These are phyloP conservation scores for Drosophila nigromelanica DNA, from an alignment of 1,140 invertebrate genomes.

Conservation along the genomic window DNA sequence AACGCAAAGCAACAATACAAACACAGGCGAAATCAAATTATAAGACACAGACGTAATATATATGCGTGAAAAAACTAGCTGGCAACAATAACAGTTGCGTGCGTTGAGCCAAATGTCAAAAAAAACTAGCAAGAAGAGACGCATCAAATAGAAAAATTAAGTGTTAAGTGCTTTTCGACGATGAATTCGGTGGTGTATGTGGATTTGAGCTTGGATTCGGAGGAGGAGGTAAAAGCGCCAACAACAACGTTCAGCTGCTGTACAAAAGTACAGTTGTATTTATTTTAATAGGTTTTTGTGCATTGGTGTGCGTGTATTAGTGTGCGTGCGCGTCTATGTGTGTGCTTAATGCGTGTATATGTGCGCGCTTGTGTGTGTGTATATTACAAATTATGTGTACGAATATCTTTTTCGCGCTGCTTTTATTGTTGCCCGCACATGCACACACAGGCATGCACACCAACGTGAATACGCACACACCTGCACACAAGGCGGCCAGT, in stretches of 20 bases:
- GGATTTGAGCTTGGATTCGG: slow-evolving; percentile 67
- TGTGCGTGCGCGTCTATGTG: slow-evolving; percentile 21
- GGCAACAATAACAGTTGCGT: slow-evolving; percentile 52
- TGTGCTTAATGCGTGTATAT: neutral
- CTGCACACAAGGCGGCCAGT: slow-evolving; percentile 33
- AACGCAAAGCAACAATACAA: slow-evolving; percentile 63
- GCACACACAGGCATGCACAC: slow-evolving; percentile 27
- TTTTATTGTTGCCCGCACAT: slow-evolving; percentile 55
- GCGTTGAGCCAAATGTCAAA: slow-evolving; percentile 54
- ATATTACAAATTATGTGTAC: slow-evolving; percentile 55
- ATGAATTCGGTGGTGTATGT: slow-evolving; percentile 72
- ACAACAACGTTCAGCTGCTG: slow-evolving; percentile 37
- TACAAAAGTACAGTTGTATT: slow-evolving; percentile 78
- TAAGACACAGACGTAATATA: slow-evolving; percentile 49
- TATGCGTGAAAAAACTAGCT: slow-evolving; percentile 56
- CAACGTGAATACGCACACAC: slow-evolving; percentile 17
- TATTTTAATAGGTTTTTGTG: slow-evolving; percentile 56
- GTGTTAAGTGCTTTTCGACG: slow-evolving; percentile 37
- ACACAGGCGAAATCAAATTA: slow-evolving; percentile 49
- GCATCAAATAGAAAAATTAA: slow-evolving; percentile 46
- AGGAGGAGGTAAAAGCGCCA: slow-evolving; percentile 67
- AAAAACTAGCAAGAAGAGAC: slow-evolving; percentile 31
- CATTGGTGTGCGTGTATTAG: slow-evolving; percentile 41
- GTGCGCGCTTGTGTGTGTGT: slow-evolving; percentile 28
- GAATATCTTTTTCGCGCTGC: slow-evolving; percentile 70